Percentiles rank a stretch among this genome's conserved stretches.
Conservation (phyloP, 2,888 invertebrate species). For the Callimorpha dominula region DNA sequence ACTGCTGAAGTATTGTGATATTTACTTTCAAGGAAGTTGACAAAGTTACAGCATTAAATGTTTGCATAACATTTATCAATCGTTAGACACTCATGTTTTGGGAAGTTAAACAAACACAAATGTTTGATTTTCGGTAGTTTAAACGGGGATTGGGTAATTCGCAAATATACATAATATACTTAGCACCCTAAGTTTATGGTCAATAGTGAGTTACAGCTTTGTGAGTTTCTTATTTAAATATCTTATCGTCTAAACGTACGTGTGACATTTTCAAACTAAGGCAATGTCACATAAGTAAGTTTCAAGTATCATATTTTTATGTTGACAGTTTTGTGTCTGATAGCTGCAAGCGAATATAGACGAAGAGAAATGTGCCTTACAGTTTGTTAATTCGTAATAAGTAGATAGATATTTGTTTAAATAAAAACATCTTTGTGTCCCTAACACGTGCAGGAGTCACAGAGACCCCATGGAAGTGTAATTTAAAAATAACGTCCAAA, state of each 20-base stretch:
- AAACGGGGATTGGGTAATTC: background rate
- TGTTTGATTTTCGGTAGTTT: background rate
- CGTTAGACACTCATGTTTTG: background rate
- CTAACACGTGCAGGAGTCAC: too few relatives aligned
- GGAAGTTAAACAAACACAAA: background rate
- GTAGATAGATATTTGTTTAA: too few relatives aligned
- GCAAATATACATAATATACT: too few relatives aligned
- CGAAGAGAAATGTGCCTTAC: too few relatives aligned
- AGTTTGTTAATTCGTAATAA: too few relatives aligned
- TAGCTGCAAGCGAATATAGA: background rate
- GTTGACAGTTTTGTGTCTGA: background rate
- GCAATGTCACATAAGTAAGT: background rate
- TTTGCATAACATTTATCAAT: slow-evolving; percentile 5
- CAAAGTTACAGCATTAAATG: background rate
- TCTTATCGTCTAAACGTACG: background rate
- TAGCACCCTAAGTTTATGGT: too few relatives aligned
- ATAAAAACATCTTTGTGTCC: too few relatives aligned
- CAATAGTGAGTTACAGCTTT: background rate
- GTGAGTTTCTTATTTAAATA: background rate
- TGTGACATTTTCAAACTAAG: background rate
- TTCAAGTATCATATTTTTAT: too few relatives aligned
- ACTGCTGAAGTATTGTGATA: background rate
- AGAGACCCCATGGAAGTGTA: too few relatives aligned
- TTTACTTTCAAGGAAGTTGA: background rate
- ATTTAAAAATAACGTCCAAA: too few relatives aligned